Evolutionary conservation across 2,888 invertebrate species (phyloP), one percentile per base, ranked within the genome.

Genomic region (Zonitis immaculata): DNA sequence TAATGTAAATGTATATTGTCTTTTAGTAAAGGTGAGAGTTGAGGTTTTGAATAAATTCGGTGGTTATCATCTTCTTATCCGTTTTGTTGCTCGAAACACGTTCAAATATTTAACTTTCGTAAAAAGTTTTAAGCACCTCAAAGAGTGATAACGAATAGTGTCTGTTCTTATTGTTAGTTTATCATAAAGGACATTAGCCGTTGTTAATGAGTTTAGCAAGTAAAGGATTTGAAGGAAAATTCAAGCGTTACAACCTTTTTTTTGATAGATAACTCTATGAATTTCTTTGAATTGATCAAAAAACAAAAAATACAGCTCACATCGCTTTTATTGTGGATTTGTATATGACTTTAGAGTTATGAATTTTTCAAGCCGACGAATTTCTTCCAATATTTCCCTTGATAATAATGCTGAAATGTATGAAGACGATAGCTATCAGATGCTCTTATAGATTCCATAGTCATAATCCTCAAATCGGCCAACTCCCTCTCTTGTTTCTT

Each of bases 1-100:
- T 70, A 71, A 72, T 72, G 72, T 68, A 70, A 72, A 72, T 71
- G 68, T 67, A 65, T 70, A 68, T 72, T 72, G 70, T 71, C 71
- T 71, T 69, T 71, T 64, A n/a, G 59, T 60, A 68, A 67, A 67
- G 68, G 63, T 62, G 60, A 65, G 68, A 71, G 67, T 64, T 63
- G 66, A 69, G 69, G 70, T 68, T 67, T 63, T 65, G 70, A 70
- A 70, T 70, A 69, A 70, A 70, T 70, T 69, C 64, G 61, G 8
- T 35, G 35, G 68, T 69, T 69, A 69, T 69, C 69, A 66, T 58
- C 66, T 61, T 61, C 65, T 67, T 66, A 65, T 66, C 67, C 64
- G 65, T 65, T 66, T 66, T 65, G 64, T 64, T 64, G 66, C 64
- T 61, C 35, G 67, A 67, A 62, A 64, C 64, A 60, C 64, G 61